Evolutionary conservation across 92 coral and sea anemone species (phyloP), one percentile per base, ranked within the genome.

Genomic region (Galaxea fascicularis): DNA sequence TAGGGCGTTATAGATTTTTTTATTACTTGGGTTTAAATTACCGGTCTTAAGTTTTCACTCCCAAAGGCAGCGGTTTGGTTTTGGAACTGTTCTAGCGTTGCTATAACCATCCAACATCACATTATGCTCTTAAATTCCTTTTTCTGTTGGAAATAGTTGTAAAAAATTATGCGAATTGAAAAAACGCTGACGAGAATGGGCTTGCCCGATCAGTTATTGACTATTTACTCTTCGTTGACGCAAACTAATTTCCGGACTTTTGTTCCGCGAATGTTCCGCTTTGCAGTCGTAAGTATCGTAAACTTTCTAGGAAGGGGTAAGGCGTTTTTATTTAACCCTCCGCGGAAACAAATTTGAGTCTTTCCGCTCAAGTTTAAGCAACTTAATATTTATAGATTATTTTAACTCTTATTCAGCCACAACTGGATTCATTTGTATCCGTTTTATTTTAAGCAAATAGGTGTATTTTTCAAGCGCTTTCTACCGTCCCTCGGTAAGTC

Each of bases 281-380:
- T 77, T 58, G 1, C 52, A 8, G 39, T 46, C 68, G 10, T 53
- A 22, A 52, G 31, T 18, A 79, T 13, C 20, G 30, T 3, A 22
- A 9, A 52, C 64, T 65, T 79, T 79, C 84, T 79, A 25, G 84
- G 84, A 79, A 79, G 75, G 84, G 65, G 84, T 79, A 21, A 51
- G 75, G 27, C 65, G 49, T n/a, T 65, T 4, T 17, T 79, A 53
- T 67, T 79, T 21, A 8, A 26, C 24, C 18, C 27, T 17, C 30
- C 65, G 35, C 46, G 84, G 74, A 79, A 66, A 53, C 24, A 68
- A 49, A 66, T 49, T 8, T 10, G 12, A 21, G 21, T 4, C 25
- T 79, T 79, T 67, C 84, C 84, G 65, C 66, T 79, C 65, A 52
- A 79, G 49, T 67, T 17, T 4, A 29, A 79, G 75, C 75, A 49